A percentile compares a stretch with the other conserved stretches of the same genome.
Conservation (phyloP, 23 tunicate genomes). For the Styela plicata region DNA sequence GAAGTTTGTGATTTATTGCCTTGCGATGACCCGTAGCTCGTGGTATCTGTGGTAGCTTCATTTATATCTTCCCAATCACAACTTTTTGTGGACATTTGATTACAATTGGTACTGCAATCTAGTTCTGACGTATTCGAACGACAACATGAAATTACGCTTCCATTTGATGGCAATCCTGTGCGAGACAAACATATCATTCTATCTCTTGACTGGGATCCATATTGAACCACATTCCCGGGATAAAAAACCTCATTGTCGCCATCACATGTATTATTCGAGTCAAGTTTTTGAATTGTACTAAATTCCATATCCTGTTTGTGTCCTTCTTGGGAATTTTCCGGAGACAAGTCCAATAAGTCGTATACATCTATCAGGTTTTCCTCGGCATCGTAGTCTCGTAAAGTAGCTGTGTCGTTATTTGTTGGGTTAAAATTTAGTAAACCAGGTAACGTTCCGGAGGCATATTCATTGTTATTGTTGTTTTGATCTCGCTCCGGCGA, state of each 20-base stretch:
- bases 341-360: constrained; percentile 21
- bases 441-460: not conserved
- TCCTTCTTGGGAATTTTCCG: constrained; percentile 2
- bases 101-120: not conserved
- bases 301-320: not conserved
- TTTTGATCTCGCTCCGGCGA: not conserved
- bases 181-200: constrained; percentile 1
- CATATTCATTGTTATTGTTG: not conserved
- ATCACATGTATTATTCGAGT: not conserved
- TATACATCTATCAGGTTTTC: constrained; percentile 29
- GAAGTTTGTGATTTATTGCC: no score
- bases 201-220: not conserved
- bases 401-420: not conserved
- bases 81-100: not conserved
- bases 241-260: not conserved
- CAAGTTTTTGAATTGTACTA: not conserved
- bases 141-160: not conserved
- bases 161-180: not conserved
- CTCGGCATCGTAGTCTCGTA: no score
- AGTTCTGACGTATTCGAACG: not conserved
- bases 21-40: no score
- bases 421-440: not conserved
- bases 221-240: not conserved
- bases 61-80: not conserved
- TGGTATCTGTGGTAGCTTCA: no score